These are phyloP conservation scores for Microvelia longipes DNA, from an alignment of 1,140 invertebrate genomes.

Conservation along the genomic window DNA sequence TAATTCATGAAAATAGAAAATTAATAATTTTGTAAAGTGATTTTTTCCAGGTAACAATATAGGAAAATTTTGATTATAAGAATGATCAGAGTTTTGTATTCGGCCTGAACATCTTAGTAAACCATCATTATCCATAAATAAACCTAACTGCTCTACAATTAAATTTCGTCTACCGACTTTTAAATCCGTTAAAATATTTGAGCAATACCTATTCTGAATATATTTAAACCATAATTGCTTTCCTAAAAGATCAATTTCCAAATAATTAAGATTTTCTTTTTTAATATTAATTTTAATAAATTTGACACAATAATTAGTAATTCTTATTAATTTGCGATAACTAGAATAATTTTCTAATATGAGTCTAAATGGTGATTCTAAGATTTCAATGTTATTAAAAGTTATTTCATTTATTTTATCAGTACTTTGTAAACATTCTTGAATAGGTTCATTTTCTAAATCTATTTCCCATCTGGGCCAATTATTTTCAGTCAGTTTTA, in stretches of 20 bases:
- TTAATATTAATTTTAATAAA: not conserved
- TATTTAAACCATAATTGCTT: not conserved
- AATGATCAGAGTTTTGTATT: not conserved
- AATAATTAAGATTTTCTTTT: not conserved
- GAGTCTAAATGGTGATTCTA: not conserved
- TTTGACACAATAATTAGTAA: not conserved
- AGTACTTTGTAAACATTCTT: not conserved
- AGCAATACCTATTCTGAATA: not conserved
- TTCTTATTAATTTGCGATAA: not conserved
- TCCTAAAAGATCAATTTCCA: not conserved
- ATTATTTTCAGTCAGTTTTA: not conserved
- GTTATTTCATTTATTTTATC: not conserved
- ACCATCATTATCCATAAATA: not conserved
- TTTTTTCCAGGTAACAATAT: not conserved
- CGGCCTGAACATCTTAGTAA: not conserved
- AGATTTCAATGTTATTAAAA: not conserved
- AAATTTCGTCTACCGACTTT: not conserved
- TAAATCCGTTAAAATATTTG: not conserved
- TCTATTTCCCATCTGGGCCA: not conserved
- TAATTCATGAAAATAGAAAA: not conserved
- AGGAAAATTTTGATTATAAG: not conserved
- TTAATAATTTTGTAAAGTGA: not conserved
- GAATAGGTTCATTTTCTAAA: not conserved
- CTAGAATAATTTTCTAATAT: not conserved
- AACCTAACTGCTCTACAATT: not conserved